Conservation (phyloP, 2,797 vertebrate genomes). For the Sphenodon punctatus region DNA sequence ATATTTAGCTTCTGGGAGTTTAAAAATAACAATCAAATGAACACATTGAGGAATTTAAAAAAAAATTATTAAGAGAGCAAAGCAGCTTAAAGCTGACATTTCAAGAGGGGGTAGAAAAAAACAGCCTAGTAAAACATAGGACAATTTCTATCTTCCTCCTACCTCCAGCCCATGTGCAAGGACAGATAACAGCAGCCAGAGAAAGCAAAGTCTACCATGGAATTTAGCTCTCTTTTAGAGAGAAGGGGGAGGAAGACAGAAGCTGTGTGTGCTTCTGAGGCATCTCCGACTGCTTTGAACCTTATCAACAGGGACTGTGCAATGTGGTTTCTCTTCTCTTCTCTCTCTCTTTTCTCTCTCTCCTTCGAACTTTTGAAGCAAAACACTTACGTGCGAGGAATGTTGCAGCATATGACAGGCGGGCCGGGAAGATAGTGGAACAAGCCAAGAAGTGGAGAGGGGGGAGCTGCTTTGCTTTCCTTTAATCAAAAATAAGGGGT, state of each 20-base stretch:
- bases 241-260: slow-evolving; percentile 12
- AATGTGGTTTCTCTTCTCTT: slow-evolving; percentile 42
- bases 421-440: slow-evolving; percentile 34
- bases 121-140: slow-evolving; percentile 61
- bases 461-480: slow-evolving; percentile 29
- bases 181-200: slow-evolving; percentile 65
- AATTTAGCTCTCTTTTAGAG: slow-evolving; percentile 43
- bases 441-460: slow-evolving; percentile 40
- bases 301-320: slow-evolving; percentile 71
- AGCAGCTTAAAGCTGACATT: slow-evolving; percentile 54
- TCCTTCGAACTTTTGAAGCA: slow-evolving; percentile 67
- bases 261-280: slow-evolving; percentile 61
- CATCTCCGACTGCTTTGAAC: slow-evolving; percentile 70
- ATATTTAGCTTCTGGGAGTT: slow-evolving; percentile 23
- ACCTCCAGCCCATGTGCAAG: slow-evolving; percentile 51
- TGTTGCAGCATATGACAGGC: slow-evolving; percentile 55
- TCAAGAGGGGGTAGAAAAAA: slow-evolving; percentile 51
- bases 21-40: slow-evolving; percentile 29
- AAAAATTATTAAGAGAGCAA: slow-evolving; percentile 32
- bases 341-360: slow-evolving; percentile 32
- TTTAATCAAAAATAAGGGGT: slow-evolving; percentile 57
- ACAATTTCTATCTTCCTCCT: slow-evolving; percentile 45
- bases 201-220: slow-evolving; percentile 46
- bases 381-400: slow-evolving; percentile 69
- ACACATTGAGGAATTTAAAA: slow-evolving; percentile 10